Evolutionary conservation across 2,888 invertebrate species (phyloP).

Genomic region (Andrena praecox): DNA sequence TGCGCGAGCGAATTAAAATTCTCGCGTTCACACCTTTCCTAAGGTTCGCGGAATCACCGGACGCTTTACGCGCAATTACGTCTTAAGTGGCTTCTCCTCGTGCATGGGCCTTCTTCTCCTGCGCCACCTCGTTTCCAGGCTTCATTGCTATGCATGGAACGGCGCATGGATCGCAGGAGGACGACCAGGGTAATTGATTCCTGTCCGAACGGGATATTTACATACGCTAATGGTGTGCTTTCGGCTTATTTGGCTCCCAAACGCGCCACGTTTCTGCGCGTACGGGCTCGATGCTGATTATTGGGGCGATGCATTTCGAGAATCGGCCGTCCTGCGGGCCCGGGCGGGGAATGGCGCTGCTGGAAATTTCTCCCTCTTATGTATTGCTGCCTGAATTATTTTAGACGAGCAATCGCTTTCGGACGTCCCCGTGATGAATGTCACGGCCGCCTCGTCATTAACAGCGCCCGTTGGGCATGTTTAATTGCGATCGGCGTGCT

Average conservation of each 20-base stretch:
- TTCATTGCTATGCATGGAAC: conserved; percentile 79
- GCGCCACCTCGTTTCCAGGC: conserved; percentile 16
- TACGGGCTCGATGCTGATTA: conserved; percentile 2
- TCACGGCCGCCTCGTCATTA: conserved; percentile 16
- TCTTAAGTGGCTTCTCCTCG: conserved; percentile 58
- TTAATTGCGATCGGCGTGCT: conserved; percentile 20
- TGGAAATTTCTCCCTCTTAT: background rate
- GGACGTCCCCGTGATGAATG: background rate
- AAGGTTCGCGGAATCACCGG: conserved; percentile 40
- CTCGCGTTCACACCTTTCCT: conserved; percentile 58
- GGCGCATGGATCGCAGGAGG: conserved; percentile 62
- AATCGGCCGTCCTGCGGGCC: conserved; percentile 2
- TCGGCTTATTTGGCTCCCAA: conserved; percentile 53
- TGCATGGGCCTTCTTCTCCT: conserved; percentile 21
- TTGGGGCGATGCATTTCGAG: conserved; percentile 19
- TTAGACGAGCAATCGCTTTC: conserved; percentile 11
- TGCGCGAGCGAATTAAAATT: conserved; percentile 51
- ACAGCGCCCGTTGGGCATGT: background rate
- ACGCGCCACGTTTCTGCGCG: conserved; percentile 31
- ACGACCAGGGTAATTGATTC: conserved; percentile 77
- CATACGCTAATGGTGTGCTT: conserved; percentile 76
- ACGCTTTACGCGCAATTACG: conserved; percentile 69
- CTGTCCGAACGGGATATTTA: conserved; percentile 73
- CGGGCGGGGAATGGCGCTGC: background rate
- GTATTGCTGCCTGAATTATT: conserved; percentile 4